phyloP scores from a whole-genome alignment of 2,113 vertebrate species.

The Ceyx margarethae region DNA sequence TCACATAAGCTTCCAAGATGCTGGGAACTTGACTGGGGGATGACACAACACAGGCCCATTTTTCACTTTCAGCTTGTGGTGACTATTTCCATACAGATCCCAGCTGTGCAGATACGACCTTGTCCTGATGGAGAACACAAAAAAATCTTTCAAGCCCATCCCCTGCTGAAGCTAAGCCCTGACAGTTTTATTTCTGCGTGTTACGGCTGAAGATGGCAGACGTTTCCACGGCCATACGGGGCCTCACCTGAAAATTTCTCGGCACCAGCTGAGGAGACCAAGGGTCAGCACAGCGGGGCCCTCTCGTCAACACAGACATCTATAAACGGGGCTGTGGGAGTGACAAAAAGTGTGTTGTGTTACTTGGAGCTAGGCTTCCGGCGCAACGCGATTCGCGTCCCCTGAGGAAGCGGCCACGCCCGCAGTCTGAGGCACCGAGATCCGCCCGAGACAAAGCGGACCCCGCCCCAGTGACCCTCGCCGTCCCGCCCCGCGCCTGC shows the following conservation, averaged over 20 bases:
- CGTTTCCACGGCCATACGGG: fast-evolving
- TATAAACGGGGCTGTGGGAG: fast-evolving
- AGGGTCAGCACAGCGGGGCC: too few species aligned
- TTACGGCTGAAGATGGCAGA: fast-evolving
- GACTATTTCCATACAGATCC: constrained; percentile 68
- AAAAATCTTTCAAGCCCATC: constrained; percentile 80
- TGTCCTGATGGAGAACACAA: constrained; percentile 82
- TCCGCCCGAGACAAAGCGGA: background rate
- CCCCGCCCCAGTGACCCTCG: background rate
- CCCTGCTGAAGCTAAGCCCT: constrained; percentile 61
- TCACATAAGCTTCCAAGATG: fast-evolving
- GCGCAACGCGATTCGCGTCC: too few species aligned
- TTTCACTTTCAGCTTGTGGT: background rate
- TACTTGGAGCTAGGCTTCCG: fast-evolving
- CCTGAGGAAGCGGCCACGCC: too few species aligned
- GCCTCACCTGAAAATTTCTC: background rate
- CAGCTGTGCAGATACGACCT: constrained; percentile 87
- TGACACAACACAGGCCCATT: fast-evolving
- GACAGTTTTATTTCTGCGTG: fast-evolving
- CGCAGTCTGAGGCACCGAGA: background rate
- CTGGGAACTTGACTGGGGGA: background rate
- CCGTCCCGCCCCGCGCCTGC: background rate
- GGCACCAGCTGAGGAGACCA: fast-evolving
- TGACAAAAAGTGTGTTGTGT: fast-evolving
- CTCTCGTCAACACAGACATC: fast-evolving